These are phyloP conservation scores for Ovis aries DNA, from an alignment of 2,113 vertebrate genomes.

Conservation along the genomic window ARS-UI_Ramb_v3.0 NC_056065.1:76219501-76220000, in stretches of 20 bases:
- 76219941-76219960: not conserved
- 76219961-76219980: not conserved
- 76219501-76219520: accelerated
- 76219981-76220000: not conserved
- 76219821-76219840: not conserved
- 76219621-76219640: not conserved
- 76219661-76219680: not conserved
- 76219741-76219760: not conserved
- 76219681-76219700: not conserved
- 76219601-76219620: not conserved
- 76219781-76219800: not conserved
- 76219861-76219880: not conserved
- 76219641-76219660: not conserved
- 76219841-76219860: not conserved
- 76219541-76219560: not conserved
- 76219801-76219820: not conserved
- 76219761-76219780: not conserved
- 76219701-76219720: not conserved
- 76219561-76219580: not conserved
- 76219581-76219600: not conserved
- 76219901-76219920: not conserved
- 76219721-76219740: not conserved
- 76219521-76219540: not conserved
- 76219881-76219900: not conserved
- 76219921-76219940: not conserved